Conservation (phyloP, 2,888 invertebrate species). For the Leptinotarsa tumamoca region DNA sequence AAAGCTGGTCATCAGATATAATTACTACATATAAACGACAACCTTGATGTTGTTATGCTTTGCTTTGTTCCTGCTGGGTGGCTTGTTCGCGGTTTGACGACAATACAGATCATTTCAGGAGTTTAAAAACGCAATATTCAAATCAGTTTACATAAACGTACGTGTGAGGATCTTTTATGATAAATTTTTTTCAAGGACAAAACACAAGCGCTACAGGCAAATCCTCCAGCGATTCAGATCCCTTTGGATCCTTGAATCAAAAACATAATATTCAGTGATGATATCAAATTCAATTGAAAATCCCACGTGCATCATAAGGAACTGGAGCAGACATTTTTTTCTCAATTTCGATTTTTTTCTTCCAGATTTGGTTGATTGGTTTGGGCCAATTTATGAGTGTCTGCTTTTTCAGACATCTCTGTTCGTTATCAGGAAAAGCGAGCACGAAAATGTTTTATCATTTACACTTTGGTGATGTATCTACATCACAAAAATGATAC, state of each 20-base stretch:
- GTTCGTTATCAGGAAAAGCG: conserved; percentile 10
- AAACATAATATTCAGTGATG: no score
- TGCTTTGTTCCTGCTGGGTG: neutral
- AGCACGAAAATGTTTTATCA: conserved; percentile 8
- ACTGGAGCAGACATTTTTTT: no score
- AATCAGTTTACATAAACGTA: neutral
- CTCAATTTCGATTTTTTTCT: no score
- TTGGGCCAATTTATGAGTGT: neutral
- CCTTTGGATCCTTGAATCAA: no score
- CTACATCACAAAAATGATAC: neutral
- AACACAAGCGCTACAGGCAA: no score
- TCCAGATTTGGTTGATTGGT: no score
- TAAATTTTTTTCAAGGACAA: no score
- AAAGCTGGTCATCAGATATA: neutral
- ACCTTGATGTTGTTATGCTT: neutral
- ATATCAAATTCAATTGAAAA: no score
- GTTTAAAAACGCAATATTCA: neutral
- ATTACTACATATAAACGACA: neutral
- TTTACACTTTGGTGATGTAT: neutral
- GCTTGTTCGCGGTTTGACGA: neutral
- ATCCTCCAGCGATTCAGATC: no score
- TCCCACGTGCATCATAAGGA: no score
- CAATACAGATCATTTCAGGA: neutral
- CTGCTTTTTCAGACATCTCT: neutral
- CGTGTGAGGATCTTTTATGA: no score